Base-by-base conservation (phyloP, 1,140 invertebrate species). In the Trissolcus basalis region DNA sequence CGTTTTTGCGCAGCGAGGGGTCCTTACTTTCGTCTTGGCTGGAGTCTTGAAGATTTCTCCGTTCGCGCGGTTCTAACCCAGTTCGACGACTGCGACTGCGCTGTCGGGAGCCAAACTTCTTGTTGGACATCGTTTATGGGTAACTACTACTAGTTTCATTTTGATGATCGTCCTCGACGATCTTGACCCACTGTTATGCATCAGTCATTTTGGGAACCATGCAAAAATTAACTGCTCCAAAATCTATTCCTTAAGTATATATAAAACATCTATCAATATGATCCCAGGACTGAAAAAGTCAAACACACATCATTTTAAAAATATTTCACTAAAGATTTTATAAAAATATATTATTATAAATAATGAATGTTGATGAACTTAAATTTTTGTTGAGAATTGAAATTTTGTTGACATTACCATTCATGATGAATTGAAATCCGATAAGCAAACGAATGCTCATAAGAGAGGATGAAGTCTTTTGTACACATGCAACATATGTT, bases 1-100 rank as follows among this genome's bases (percentile, higher is more conserved):
- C 63, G 71, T 79, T 79, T 79, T 79, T 75, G 63, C 77, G 45
- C 77, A 79, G 77, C 77, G 43, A 75, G 77, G 68, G 77, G 71
- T 79, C 77, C 55, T 55, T 78, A 74, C 63, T 78, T 71, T 78
- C 63, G 63, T 68, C 50, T 59, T 68, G 51, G 55, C 51, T 63
- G 70, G 65, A 63, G 61, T 50, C 56, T 69, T 16, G 15, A 27
- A 71, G 19, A 72, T 73, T 72, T 78, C 68, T 71, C 70, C 56
- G 55, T 79, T 79, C 58, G 55, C 61, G 55, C 56, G 47, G 54
- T 65, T 33, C 39, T 13, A 51, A 55, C 54, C 48, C 4, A 59
- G 36, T 60, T 70, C 71, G 61, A 47, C 70, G 67, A 71, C 55
- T 13, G 10, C 35, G 69, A 74, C 56, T 41, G 45, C 70, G 32